Conservation (phyloP, 2,797 vertebrate species). For the Bufotes viridis region DNA sequence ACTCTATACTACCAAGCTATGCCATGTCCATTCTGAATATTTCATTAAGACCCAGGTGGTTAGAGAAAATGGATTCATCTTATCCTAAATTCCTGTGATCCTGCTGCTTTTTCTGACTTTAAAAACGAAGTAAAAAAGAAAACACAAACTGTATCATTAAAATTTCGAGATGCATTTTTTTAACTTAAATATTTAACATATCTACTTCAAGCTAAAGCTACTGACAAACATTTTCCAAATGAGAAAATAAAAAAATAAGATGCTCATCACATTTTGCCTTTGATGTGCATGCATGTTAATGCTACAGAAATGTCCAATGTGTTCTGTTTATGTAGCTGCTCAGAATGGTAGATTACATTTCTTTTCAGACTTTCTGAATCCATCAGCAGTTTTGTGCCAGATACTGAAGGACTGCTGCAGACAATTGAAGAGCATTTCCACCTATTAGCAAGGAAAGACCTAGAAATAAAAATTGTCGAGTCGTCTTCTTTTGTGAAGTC, state of each 20-base stretch:
- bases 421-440: background rate
- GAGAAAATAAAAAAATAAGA: conserved; percentile 16
- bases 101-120: conserved; percentile 65
- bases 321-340: conserved; percentile 15
- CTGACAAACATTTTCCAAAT: conserved; percentile 69
- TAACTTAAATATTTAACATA: conserved; percentile 78
- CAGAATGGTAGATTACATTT: conserved; percentile 25
- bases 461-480: background rate
- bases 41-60: conserved; percentile 47
- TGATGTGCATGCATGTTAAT: conserved; percentile 70
- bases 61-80: conserved; percentile 26
- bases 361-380: background rate
- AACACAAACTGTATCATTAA: conserved; percentile 69
- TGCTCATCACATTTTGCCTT: conserved; percentile 54
- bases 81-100: conserved; percentile 55
- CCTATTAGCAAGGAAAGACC: background rate
- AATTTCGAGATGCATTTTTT: conserved; percentile 70
- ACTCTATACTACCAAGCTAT: conserved; percentile 12
- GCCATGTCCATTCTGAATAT: conserved; percentile 42
- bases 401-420: background rate
- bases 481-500: background rate
- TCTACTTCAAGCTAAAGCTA: conserved; percentile 69
- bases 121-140: conserved; percentile 65
- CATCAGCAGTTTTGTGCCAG: conserved; percentile 20
- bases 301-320: conserved; percentile 32